A percentile compares a stretch with the other conserved stretches of the same genome.
Conservation (phyloP, 2,113 vertebrate species). For the Limanda limanda region DNA sequence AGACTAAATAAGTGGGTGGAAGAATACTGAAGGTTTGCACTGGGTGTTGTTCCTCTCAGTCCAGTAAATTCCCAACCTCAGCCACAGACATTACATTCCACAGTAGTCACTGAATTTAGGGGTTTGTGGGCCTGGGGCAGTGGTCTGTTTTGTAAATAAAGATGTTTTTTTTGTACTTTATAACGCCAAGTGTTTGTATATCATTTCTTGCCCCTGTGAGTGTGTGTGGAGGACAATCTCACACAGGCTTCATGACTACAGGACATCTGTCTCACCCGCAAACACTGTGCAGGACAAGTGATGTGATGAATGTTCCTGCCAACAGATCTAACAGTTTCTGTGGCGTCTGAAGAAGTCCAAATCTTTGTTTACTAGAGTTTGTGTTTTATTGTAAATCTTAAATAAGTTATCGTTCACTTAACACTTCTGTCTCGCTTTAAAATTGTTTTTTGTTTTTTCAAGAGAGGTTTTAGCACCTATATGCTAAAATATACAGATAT, state of each 20-base stretch:
- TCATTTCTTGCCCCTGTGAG: slow-evolving; percentile 41
- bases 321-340: no score
- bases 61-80: slow-evolving; percentile 79
- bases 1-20: slow-evolving; percentile 66
- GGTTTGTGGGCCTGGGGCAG: slow-evolving; percentile 66
- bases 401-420: no score
- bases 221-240: not conserved
- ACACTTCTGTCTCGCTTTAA: no score
- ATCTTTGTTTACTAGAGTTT: no score
- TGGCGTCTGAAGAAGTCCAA: no score
- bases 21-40: slow-evolving; percentile 48
- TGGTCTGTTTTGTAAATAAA: slow-evolving; percentile 84
- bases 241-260: not conserved
- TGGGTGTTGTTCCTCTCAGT: slow-evolving; percentile 64
- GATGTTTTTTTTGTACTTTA: slow-evolving; percentile 70
- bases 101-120: slow-evolving; percentile 57
- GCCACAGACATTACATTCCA: slow-evolving; percentile 72
- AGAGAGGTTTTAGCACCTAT: no score
- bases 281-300: not conserved
- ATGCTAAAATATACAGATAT: no score
- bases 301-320: not conserved
- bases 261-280: not conserved
- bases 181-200: slow-evolving; percentile 40
- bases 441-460: no score
- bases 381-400: no score